These are phyloP conservation scores for Polia nebulosa DNA, from an alignment of 2,888 invertebrate species.

Conservation along the genomic window DNA sequence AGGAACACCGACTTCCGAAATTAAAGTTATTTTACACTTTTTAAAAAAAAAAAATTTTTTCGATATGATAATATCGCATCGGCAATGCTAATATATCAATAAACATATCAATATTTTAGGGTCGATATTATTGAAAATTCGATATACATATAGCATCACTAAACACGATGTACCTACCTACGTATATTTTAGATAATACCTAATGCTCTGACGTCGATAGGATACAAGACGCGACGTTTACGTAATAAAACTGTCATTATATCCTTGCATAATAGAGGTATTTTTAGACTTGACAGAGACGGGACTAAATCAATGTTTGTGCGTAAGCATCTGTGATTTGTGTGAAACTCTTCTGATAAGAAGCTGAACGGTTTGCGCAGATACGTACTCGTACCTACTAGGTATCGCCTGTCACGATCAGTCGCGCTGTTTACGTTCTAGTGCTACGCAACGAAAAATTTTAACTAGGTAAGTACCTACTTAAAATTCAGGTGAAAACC, in stretches of 20 bases:
- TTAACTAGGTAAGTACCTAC: conserved; percentile 23
- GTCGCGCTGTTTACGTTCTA: conserved; percentile 37
- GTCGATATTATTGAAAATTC: no score
- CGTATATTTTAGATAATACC: neutral
- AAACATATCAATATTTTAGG: no score
- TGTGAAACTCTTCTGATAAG: conserved; percentile 48
- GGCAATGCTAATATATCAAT: no score
- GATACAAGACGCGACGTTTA: conserved; percentile 24
- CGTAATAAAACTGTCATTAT: conserved; percentile 28
- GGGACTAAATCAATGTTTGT: conserved; percentile 43
- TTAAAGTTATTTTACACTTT: no score
- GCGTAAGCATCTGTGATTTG: conserved; percentile 53
- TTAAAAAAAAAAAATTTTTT: no score
- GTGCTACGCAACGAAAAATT: conserved; percentile 32
- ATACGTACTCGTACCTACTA: no score
- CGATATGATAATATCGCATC: no score
- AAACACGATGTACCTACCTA: no score
- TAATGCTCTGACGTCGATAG: conserved; percentile 21
- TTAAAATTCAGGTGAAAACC: conserved; percentile 40
- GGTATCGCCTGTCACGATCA: conserved; percentile 44
- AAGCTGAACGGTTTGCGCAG: conserved; percentile 61
- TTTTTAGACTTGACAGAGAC: conserved; percentile 51
- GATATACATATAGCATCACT: no score
- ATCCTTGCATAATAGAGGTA: conserved; percentile 46
- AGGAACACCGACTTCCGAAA: no score